Conservation (phyloP, 1,140 invertebrate species). For the Galendromus occidentalis region DNA sequence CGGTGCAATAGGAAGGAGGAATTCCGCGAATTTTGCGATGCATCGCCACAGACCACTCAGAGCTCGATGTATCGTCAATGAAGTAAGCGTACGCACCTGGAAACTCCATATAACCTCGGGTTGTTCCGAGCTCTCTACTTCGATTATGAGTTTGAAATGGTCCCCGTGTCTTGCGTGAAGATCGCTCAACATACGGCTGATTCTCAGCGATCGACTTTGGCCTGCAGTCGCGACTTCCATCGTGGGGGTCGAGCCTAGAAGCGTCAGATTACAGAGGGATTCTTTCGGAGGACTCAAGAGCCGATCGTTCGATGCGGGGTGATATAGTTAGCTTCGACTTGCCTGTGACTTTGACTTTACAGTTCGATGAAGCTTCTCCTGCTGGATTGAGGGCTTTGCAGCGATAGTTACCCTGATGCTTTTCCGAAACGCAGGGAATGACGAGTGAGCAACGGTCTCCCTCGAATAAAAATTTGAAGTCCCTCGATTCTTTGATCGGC, state of each 20-base stretch:
- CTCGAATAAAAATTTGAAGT: slow-evolving; percentile 55
- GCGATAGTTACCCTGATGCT: slow-evolving; percentile 59
- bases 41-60: too few species aligned
- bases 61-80: too few species aligned
- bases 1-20: too few species aligned
- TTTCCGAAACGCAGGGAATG: slow-evolving; percentile 38
- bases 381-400: slow-evolving; percentile 59
- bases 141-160: slow-evolving; percentile 12
- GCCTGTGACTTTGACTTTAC: slow-evolving; percentile 37
- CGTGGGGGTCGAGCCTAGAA: too few species aligned
- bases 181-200: slow-evolving; percentile 1
- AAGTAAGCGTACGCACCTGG: neutral
- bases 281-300: too few species aligned
- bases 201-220: too few species aligned
- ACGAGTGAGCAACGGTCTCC: slow-evolving; percentile 56
- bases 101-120: slow-evolving; percentile 13
- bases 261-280: too few species aligned
- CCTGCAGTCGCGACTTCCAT: too few species aligned
- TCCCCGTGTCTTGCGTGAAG: slow-evolving; percentile 13
- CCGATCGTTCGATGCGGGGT: too few species aligned
- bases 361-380: slow-evolving; percentile 57
- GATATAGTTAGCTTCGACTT: too few species aligned
- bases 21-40: too few species aligned
- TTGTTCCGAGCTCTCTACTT: slow-evolving; percentile 12
- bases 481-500: slow-evolving; percentile 61